Evolutionary conservation across 92 coral and sea anemone species (phyloP).

Genomic region (Epizoanthus rinbou): DNA sequence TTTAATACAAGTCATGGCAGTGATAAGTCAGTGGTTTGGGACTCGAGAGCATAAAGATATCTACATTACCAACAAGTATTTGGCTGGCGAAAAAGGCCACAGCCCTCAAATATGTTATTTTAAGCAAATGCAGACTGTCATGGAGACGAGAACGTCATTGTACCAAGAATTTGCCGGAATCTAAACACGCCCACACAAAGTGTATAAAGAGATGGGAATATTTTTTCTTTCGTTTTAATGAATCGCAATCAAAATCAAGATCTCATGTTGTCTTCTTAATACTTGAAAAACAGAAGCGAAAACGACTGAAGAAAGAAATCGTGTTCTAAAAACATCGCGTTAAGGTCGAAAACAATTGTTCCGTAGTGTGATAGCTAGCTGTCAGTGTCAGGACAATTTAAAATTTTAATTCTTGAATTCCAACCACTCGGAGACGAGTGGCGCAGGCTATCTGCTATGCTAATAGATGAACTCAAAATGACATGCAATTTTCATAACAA

Average conservation of each 20-base stretch:
- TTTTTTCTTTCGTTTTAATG: not conserved
- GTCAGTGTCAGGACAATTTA: not conserved
- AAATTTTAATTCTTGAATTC: not conserved
- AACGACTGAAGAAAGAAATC: not conserved
- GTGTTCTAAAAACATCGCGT: not conserved
- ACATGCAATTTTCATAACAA: slow-evolving; percentile 39
- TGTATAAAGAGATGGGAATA: not conserved
- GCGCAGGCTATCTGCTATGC: slow-evolving; percentile 1
- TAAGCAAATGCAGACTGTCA: not conserved
- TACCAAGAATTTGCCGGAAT: not conserved
- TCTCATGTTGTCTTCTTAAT: not conserved
- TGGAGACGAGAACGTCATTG: slow-evolving; percentile 7
- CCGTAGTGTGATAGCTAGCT: not conserved
- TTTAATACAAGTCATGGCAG: not conserved
- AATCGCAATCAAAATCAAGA: not conserved
- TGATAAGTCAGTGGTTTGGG: not conserved
- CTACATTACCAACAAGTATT: too few relatives aligned
- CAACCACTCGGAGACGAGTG: not conserved
- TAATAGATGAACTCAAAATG: slow-evolving; percentile 32
- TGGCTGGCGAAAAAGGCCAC: not conserved
- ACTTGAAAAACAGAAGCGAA: not conserved
- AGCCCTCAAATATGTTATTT: not conserved
- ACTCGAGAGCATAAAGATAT: too few relatives aligned
- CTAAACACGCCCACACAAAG: slow-evolving; percentile 39
- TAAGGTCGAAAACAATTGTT: not conserved